Evolutionary conservation across 2,888 invertebrate genomes (phyloP).

Genomic region (Drosophila ezoana): DNA sequence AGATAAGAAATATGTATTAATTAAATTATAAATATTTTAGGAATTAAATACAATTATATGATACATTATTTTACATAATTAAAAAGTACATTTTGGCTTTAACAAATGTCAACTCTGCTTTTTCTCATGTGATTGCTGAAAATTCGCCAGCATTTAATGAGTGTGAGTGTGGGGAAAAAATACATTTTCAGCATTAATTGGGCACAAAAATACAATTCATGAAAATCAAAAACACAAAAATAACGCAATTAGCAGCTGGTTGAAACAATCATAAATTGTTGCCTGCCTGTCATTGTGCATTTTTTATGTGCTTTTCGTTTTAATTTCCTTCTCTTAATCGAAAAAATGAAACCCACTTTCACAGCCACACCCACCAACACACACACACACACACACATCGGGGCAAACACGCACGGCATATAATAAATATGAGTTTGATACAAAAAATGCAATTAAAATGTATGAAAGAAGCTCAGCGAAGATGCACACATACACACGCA

Average conservation of each 20-base stretch:
- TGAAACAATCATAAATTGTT: slow-evolving; percentile 60
- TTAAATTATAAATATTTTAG: not conserved
- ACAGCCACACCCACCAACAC: not conserved
- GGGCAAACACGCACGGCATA: slow-evolving; percentile 16
- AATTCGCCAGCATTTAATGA: slow-evolving; percentile 18
- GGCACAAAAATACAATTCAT: slow-evolving; percentile 59
- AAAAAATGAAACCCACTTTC: slow-evolving; percentile 38
- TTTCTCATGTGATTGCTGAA: not conserved
- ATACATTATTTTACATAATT: slow-evolving; percentile 2
- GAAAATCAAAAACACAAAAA: slow-evolving; percentile 70
- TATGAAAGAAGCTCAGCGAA: slow-evolving; percentile 59
- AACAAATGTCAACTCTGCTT: slow-evolving; percentile 1
- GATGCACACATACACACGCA: slow-evolving; percentile 36
- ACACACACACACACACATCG: slow-evolving; percentile 18
- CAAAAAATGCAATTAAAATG: slow-evolving; percentile 76
- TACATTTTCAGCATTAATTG: slow-evolving; percentile 16
- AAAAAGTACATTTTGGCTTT: slow-evolving; percentile 1
- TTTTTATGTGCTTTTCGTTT: slow-evolving; percentile 72
- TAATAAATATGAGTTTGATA: slow-evolving; percentile 74
- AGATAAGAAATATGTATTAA: not conserved
- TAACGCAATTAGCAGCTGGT: slow-evolving; percentile 69
- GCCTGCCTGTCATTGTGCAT: slow-evolving; percentile 21
- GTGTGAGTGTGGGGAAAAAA: slow-evolving; percentile 13
- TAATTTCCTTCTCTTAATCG: slow-evolving; percentile 76
- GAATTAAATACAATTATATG: slow-evolving; percentile 8